phyloP scores from a whole-genome alignment of 2,113 vertebrate species.

The Dicrurus megarhynchus region DNA sequence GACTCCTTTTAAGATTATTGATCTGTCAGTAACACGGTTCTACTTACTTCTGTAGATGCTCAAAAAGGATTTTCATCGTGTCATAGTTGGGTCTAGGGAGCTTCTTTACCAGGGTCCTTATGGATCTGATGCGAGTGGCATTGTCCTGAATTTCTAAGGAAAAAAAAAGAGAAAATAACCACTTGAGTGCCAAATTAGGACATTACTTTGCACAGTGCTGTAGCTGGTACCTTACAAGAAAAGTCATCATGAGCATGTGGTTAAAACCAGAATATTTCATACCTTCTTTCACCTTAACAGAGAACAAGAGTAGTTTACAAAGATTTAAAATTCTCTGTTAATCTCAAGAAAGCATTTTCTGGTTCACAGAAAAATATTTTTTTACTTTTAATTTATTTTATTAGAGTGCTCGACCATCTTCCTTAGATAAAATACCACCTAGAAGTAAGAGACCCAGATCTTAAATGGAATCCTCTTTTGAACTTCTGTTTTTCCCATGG shows the following conservation, averaged over 20 bases:
- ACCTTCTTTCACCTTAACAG: background rate
- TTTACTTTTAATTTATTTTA: background rate
- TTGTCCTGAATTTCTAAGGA: conserved; percentile 82
- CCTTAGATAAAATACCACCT: background rate
- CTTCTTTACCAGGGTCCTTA: conserved; percentile 83
- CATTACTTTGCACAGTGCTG: background rate
- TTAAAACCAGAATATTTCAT: background rate
- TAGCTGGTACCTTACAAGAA: background rate
- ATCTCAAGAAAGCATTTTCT: background rate
- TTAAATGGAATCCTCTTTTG: background rate
- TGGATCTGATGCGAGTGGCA: conserved; percentile 71
- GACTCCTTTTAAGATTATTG: background rate
- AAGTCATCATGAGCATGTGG: background rate
- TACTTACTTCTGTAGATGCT: conserved; percentile 88
- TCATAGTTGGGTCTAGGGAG: conserved; percentile 88
- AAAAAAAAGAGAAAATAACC: background rate
- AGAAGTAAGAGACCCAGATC: background rate
- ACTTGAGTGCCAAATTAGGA: background rate
- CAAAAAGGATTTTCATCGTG: conserved; percentile 90
- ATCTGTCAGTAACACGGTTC: background rate
- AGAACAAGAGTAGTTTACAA: background rate
- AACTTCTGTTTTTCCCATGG: background rate
- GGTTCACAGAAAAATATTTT: background rate
- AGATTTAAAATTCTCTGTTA: background rate
- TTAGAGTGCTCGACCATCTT: background rate